Conservation (phyloP, 2,888 invertebrate species). For the Brachyptera risi region DNA sequence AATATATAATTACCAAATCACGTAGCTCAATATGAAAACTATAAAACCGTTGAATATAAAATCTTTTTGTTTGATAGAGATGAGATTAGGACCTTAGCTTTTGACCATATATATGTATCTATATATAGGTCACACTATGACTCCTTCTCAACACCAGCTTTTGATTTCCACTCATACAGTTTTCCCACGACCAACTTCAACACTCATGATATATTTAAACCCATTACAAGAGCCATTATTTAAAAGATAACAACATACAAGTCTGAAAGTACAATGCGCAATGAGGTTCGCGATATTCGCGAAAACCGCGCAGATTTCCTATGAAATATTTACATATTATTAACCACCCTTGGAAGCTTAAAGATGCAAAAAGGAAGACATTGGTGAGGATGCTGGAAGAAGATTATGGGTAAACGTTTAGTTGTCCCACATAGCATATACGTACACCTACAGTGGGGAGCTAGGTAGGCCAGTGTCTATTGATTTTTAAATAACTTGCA, state of each 20-base stretch:
- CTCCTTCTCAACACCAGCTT: too few species aligned
- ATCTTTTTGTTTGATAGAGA: too few species aligned
- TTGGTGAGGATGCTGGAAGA: neutral
- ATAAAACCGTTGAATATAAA: too few species aligned
- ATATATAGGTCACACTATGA: too few species aligned
- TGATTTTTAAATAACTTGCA: constrained; percentile 20
- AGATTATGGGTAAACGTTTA: constrained; percentile 20
- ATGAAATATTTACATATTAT: constrained; percentile 19
- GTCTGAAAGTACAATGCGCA: neutral
- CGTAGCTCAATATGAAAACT: too few species aligned
- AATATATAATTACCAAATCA: too few species aligned
- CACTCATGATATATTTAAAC: constrained; percentile 5
- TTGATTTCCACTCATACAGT: constrained; percentile 4
- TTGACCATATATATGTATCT: too few species aligned
- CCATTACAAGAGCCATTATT: constrained; percentile 10
- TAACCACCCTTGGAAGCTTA: neutral
- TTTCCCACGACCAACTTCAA: too few species aligned
- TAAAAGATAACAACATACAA: neutral
- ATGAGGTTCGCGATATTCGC: neutral
- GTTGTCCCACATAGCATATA: neutral
- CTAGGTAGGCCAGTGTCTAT: constrained; percentile 9
- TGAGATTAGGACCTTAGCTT: too few species aligned
- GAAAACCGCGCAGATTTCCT: constrained; percentile 11
- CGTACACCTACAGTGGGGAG: neutral
- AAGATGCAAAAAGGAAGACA: neutral